phyloP scores from a whole-genome alignment of 2,113 vertebrate genomes.

The Bufo gargarizans region DNA sequence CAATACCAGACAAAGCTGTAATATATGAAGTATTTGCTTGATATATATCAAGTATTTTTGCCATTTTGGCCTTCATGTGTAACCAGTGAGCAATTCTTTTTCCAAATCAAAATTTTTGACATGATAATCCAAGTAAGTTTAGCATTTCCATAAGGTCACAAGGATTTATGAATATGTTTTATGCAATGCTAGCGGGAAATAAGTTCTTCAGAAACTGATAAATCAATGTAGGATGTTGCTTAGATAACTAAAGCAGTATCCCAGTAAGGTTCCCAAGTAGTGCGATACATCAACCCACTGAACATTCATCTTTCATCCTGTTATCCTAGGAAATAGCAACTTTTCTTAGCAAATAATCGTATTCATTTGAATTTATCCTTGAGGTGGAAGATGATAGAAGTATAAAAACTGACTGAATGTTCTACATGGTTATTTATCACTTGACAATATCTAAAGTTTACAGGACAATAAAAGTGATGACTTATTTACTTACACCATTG shows the following conservation, averaged over 20 bases:
- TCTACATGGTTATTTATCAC: constrained; percentile 58
- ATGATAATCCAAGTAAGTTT: constrained; percentile 43
- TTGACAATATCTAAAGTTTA: constrained; percentile 30
- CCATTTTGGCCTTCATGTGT: constrained; percentile 14
- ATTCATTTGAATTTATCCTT: constrained; percentile 63
- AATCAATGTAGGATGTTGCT: constrained; percentile 52
- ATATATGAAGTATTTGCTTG: too few relatives aligned
- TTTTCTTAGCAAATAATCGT: constrained; percentile 54
- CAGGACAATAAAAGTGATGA: constrained; percentile 35
- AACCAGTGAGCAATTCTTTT: not conserved
- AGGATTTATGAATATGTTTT: constrained; percentile 60
- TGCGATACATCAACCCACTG: constrained; percentile 53
- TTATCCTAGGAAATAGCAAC: constrained; percentile 53
- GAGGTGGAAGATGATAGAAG: constrained; percentile 57
- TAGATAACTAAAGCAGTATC: constrained; percentile 54
- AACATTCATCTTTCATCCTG: constrained; percentile 60
- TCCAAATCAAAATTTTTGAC: constrained; percentile 20
- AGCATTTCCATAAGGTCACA: constrained; percentile 58
- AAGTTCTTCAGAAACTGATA: constrained; percentile 62
- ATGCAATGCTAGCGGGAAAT: constrained; percentile 53
- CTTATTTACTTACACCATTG: not conserved
- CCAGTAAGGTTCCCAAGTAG: constrained; percentile 55
- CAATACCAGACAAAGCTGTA: too few relatives aligned
- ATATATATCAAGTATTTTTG: too few relatives aligned
- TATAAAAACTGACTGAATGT: constrained; percentile 57